phyloP scores from a whole-genome alignment of 2,888 invertebrate genomes.

The Mythimna loreyi region DNA sequence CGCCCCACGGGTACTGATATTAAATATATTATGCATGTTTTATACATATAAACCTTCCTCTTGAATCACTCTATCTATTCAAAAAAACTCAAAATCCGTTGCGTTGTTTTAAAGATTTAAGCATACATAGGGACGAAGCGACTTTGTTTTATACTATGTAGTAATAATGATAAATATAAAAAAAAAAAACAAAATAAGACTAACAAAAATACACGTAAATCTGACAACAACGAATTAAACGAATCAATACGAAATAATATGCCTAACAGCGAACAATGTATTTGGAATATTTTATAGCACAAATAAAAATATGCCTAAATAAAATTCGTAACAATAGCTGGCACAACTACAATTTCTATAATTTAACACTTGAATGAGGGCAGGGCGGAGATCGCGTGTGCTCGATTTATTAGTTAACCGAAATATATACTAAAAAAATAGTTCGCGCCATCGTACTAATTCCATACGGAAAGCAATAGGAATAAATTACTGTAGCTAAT shows the following conservation, averaged over 20 bases:
- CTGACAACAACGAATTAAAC: conserved; percentile 26
- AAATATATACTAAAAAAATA: conserved; percentile 69
- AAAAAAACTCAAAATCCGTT: too few relatives aligned
- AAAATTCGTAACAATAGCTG: conserved; percentile 54
- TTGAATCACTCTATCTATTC: too few relatives aligned
- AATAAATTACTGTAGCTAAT: conserved; percentile 74
- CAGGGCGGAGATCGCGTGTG: conserved; percentile 59
- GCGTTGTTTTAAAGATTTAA: too few relatives aligned
- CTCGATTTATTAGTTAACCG: conserved; percentile 69
- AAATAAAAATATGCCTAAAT: conserved; percentile 50
- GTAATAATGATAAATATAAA: too few relatives aligned
- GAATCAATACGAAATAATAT: background rate
- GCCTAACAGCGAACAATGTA: conserved; percentile 17
- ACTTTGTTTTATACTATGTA: too few relatives aligned
- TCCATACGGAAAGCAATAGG: conserved; percentile 71
- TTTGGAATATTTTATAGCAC: conserved; percentile 11
- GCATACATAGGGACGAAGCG: too few relatives aligned
- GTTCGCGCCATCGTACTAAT: conserved; percentile 70
- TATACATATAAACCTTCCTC: too few relatives aligned
- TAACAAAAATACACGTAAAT: conserved; percentile 41
- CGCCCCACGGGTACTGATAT: too few relatives aligned
- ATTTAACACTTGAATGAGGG: conserved; percentile 49
- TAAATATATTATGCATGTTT: too few relatives aligned
- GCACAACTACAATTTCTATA: conserved; percentile 54
- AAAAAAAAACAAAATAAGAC: too few relatives aligned